phyloP scores from a whole-genome alignment of 1,140 invertebrate species.

The honey bee (Apis mellifera) region DNA sequence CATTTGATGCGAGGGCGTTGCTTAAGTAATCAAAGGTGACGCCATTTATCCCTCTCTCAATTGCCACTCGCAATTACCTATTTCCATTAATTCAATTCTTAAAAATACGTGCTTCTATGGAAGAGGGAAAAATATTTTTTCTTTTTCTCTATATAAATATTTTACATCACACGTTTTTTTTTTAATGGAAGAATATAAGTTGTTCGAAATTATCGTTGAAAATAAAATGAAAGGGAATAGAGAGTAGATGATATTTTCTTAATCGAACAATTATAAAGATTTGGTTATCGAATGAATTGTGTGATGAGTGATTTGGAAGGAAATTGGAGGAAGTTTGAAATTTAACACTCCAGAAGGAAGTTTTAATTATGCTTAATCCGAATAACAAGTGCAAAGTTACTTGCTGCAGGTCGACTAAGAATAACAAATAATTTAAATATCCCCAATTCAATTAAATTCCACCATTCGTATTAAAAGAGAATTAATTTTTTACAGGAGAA shows the following conservation, averaged over 20 bases:
- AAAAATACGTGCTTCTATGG: no score
- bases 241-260: background rate
- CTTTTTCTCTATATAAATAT: no score
- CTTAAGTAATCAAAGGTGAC: conserved; percentile 11
- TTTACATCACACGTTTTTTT: no score
- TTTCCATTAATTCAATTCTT: background rate
- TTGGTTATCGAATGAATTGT: background rate
- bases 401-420: no score
- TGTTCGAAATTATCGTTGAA: no score
- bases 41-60: background rate
- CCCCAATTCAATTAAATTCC: no score
- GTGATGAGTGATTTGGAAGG: background rate
- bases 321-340: background rate
- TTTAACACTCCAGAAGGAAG: background rate
- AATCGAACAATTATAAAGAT: background rate
- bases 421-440: no score
- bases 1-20: background rate
- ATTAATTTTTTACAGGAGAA: conserved; percentile 20
- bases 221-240: no score
- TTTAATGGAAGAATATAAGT: no score
- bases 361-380: background rate
- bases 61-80: background rate
- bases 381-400: background rate
- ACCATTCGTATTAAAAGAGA: no score
- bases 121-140: no score